phyloP scores from a whole-genome alignment of 2,797 vertebrate genomes.

The Rhinoraja longicauda region DNA sequence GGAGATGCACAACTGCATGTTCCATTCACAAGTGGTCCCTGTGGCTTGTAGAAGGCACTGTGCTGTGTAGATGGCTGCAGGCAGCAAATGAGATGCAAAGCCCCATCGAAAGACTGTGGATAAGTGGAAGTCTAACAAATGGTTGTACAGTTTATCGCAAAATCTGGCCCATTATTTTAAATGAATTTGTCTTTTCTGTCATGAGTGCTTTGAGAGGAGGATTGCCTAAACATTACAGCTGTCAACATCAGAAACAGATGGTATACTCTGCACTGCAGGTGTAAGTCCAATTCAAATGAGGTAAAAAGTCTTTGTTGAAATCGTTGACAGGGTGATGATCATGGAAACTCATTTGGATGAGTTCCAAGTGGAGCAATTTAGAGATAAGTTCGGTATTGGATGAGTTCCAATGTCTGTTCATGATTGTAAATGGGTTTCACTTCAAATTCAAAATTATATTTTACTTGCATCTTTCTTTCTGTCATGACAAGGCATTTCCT shows the following conservation, averaged over 20 bases:
- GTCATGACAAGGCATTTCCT: not conserved
- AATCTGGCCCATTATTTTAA: not conserved
- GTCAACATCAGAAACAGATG: not conserved
- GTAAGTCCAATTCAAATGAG: not conserved
- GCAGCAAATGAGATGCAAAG: not conserved
- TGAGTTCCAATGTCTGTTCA: not conserved
- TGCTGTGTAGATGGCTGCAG: not conserved
- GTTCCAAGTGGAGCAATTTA: no score
- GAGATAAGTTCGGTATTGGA: no score
- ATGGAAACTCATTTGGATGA: not conserved
- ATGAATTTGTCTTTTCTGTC: not conserved
- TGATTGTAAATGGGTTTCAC: not conserved
- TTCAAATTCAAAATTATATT: not conserved
- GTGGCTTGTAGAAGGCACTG: not conserved
- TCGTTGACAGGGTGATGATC: not conserved
- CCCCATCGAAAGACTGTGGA: no score
- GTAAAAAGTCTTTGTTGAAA: not conserved
- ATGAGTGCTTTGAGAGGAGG: no score
- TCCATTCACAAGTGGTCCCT: not conserved
- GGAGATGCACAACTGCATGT: not conserved
- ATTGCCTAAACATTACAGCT: not conserved
- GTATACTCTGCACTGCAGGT: not conserved
- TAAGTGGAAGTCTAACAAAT: not conserved
- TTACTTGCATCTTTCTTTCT: not conserved
- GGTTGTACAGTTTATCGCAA: not conserved